These are phyloP conservation scores for Idris sp. DNA, from an alignment of 1,140 invertebrate genomes.

Conservation along the genomic window DNA sequence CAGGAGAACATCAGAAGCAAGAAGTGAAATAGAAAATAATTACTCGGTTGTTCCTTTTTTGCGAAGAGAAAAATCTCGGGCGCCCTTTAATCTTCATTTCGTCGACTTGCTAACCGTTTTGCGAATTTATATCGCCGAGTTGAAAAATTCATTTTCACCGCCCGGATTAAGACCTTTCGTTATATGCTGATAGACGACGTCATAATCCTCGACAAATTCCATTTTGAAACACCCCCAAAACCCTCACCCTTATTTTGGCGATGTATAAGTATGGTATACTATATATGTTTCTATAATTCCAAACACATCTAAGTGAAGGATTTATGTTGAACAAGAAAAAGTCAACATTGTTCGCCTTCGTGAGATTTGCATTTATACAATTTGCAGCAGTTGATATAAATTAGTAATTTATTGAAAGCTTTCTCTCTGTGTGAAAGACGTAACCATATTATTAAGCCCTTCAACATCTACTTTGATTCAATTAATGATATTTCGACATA, in stretches of 20 bases:
- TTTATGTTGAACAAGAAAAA: constrained; percentile 46
- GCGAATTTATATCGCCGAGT: constrained; percentile 54
- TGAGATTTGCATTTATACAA: constrained; percentile 45
- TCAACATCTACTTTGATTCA: too few species aligned
- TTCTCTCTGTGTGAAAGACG: too few species aligned
- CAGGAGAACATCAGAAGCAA: constrained; percentile 30
- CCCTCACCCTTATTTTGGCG: constrained; percentile 23
- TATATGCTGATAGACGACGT: constrained; percentile 54
- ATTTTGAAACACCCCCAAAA: constrained; percentile 55
- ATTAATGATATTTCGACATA: too few species aligned
- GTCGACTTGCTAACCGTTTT: constrained; percentile 55
- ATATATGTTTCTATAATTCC: too few species aligned
- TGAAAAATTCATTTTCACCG: constrained; percentile 59
- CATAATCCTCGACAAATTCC: constrained; percentile 63
- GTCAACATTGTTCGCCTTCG: constrained; percentile 41
- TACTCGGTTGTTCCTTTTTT: constrained; percentile 28
- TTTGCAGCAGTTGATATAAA: constrained; percentile 14
- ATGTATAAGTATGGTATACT: too few species aligned
- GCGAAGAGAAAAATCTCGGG: constrained; percentile 47
- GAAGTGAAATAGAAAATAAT: constrained; percentile 55
- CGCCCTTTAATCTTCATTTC: constrained; percentile 62
- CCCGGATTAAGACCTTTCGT: constrained; percentile 44
- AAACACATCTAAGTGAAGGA: constrained; percentile 32
- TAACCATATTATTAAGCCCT: too few species aligned
- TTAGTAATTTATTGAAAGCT: constrained; percentile 12